These are phyloP conservation scores for Paramuricea clavata DNA, from an alignment of 92 coral and sea anemone species.

Conservation along the genomic window DNA sequence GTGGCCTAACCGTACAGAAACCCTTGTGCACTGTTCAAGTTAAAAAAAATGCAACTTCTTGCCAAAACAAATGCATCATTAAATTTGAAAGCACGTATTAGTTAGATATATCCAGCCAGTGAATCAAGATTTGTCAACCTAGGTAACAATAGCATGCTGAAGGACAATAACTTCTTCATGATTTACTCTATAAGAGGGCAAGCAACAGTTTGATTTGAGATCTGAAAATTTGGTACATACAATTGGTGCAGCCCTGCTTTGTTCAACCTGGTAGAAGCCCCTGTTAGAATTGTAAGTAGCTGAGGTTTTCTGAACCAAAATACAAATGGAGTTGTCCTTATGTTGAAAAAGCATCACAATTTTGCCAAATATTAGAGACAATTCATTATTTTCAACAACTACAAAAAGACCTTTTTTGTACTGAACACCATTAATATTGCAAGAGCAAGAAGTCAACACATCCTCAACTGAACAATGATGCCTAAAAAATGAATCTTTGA, in stretches of 20 bases:
- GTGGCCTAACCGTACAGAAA: no score
- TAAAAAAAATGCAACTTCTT: background rate
- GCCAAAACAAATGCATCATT: background rate
- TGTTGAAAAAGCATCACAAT: slow-evolving; percentile 44
- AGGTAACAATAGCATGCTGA: slow-evolving; percentile 22
- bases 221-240: background rate
- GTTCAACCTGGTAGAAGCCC: slow-evolving; percentile 17
- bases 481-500: slow-evolving; percentile 14
- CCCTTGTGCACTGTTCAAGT: background rate
- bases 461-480: slow-evolving; percentile 1
- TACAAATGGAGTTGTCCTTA: background rate
- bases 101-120: background rate
- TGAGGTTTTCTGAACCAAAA: background rate
- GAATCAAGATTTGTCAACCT: background rate
- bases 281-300: slow-evolving; percentile 19
- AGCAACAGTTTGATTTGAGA: slow-evolving; percentile 10
- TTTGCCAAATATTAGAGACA: background rate
- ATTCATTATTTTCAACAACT: background rate
- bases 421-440: slow-evolving; percentile 3
- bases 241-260: background rate
- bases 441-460: background rate
- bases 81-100: background rate
- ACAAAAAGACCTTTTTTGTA: background rate
- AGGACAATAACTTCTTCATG: slow-evolving; percentile 6
- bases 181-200: slow-evolving; percentile 23